These are phyloP conservation scores for Darevskia nairensis DNA, from an alignment of 2,797 vertebrate genomes.

Conservation along the genomic window DNA sequence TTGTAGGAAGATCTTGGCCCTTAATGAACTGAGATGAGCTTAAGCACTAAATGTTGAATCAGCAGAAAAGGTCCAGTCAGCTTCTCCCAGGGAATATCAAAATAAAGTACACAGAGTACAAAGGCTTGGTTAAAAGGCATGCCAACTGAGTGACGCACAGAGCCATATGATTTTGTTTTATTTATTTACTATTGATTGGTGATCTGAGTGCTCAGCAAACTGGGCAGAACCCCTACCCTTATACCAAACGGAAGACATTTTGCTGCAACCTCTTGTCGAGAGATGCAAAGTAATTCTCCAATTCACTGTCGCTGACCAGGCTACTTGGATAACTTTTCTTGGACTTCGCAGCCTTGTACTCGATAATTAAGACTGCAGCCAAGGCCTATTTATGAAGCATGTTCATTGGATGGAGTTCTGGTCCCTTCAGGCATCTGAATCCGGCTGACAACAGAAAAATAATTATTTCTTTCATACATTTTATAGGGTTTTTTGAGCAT, in stretches of 20 bases:
- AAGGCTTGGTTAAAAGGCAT: not conserved
- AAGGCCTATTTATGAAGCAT: not conserved
- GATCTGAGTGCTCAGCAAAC: not conserved
- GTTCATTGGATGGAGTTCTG: not conserved
- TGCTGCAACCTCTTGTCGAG: not conserved
- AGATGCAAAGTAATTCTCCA: not conserved
- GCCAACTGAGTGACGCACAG: not conserved
- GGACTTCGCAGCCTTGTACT: not conserved
- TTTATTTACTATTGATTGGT: constrained; percentile 3
- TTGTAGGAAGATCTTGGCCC: not conserved
- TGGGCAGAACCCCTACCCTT: not conserved
- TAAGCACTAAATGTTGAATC: not conserved
- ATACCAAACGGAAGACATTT: not conserved
- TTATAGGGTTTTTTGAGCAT: not conserved
- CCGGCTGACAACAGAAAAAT: not conserved
- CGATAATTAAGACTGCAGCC: not conserved
- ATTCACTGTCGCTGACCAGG: not conserved
- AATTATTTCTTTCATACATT: not conserved
- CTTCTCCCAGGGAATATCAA: not conserved
- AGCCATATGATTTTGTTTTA: not conserved
- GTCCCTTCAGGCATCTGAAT: not conserved
- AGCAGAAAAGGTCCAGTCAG: not conserved
- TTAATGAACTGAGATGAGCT: not conserved
- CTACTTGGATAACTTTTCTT: not conserved
- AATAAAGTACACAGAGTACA: not conserved